Conservation (phyloP, 2,888 invertebrate genomes). For the Anthophora plumipes region DNA sequence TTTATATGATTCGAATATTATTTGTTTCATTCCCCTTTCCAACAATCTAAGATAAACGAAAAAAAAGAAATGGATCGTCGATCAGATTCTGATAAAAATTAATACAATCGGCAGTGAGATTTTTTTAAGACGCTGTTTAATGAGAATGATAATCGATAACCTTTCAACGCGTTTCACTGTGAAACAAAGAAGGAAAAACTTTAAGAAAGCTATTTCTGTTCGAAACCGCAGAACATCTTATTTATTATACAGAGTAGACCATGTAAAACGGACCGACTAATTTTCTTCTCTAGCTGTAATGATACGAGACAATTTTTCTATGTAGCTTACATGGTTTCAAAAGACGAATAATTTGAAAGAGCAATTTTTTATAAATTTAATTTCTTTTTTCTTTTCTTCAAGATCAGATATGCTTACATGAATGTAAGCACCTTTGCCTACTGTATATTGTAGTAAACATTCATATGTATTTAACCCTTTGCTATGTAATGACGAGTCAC, state of each 20-base stretch:
- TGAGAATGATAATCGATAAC: constrained; percentile 15
- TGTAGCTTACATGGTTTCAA: too few species aligned
- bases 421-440: too few species aligned
- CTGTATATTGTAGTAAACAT: too few species aligned
- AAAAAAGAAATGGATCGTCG: background rate
- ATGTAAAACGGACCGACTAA: too few species aligned
- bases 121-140: constrained; percentile 5
- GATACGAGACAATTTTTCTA: too few species aligned
- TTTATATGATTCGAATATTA: background rate
- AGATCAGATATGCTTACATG: too few species aligned
- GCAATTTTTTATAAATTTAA: too few species aligned
- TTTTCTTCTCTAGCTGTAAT: too few species aligned
- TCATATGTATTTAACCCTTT: too few species aligned
- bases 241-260: constrained; percentile 2
- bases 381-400: too few species aligned
- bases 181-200: background rate
- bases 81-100: constrained; percentile 5
- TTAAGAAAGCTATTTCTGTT: background rate
- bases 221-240: constrained; percentile 10
- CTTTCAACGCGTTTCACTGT: constrained; percentile 2
- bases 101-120: background rate
- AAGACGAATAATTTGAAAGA: too few species aligned
- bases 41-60: background rate
- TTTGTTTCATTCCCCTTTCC: background rate
- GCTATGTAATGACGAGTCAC: too few species aligned